Conservation (phyloP, 2,888 invertebrate species). For the Nebria salina region DNA sequence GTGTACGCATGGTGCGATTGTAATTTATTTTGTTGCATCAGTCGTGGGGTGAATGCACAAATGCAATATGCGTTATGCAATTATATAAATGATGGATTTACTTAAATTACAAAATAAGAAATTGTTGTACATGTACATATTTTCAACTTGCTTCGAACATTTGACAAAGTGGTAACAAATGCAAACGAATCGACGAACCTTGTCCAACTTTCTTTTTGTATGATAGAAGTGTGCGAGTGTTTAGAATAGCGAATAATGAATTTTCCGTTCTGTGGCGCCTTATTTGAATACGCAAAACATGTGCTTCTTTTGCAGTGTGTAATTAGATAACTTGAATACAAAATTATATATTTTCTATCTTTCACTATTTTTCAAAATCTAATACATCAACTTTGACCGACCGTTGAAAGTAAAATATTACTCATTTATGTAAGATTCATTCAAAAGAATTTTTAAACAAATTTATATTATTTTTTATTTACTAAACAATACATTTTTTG, state of each 20-base stretch:
- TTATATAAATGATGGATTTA: neutral
- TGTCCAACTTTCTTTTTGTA: constrained; percentile 43
- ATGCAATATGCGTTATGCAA: neutral
- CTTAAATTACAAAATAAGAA: neutral
- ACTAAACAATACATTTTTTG: too few relatives aligned
- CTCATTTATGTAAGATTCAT: too few relatives aligned
- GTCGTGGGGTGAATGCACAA: neutral
- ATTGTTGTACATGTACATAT: neutral
- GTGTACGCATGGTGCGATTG: neutral
- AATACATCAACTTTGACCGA: neutral
- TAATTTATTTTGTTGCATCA: neutral
- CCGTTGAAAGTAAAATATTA: too few relatives aligned
- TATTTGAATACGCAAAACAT: constrained; percentile 31
- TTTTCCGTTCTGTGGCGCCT: constrained; percentile 42
- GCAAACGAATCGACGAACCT: constrained; percentile 3
- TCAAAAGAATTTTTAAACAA: too few relatives aligned
- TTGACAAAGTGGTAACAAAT: constrained; percentile 20
- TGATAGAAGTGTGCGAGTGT: constrained; percentile 29
- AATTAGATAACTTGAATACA: constrained; percentile 40
- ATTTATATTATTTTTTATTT: too few relatives aligned
- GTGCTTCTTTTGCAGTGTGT: constrained; percentile 24
- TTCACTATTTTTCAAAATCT: constrained; percentile 3
- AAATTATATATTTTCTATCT: constrained; percentile 25
- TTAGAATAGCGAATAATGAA: constrained; percentile 37
- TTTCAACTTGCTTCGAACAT: neutral